A percentile compares a stretch with the other conserved stretches of the same genome.
These are phyloP conservation scores for Oryzias sinensis DNA, from an alignment of 2,797 vertebrate species.

Conservation along the genomic window DNA sequence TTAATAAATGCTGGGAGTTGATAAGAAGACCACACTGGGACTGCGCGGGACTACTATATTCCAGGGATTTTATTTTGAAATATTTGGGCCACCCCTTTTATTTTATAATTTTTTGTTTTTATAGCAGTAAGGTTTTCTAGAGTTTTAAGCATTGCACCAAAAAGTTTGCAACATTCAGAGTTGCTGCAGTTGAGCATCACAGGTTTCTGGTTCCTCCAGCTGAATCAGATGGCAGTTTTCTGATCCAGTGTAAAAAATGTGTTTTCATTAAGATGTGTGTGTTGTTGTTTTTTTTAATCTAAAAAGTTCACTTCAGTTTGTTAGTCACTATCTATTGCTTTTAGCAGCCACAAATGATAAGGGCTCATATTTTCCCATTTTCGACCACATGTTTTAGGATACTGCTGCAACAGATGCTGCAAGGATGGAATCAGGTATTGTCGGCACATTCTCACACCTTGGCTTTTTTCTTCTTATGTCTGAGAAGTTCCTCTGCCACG, in stretches of 20 bases:
- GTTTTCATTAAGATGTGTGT: conserved; percentile 20
- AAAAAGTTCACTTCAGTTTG: conserved; percentile 30
- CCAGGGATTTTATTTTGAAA: too few relatives aligned
- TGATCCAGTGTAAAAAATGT: conserved; percentile 6
- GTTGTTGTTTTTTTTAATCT: conserved; percentile 7
- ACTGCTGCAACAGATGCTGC: conserved; percentile 15
- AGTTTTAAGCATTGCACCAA: conserved; percentile 38
- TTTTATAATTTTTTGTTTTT: too few relatives aligned
- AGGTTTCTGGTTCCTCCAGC: conserved; percentile 66
- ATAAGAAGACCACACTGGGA: conserved; percentile 14
- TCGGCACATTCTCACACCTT: conserved; percentile 12
- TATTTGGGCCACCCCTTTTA: too few relatives aligned
- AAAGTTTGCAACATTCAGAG: conserved; percentile 35
- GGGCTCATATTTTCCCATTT: conserved; percentile 3
- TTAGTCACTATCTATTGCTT: conserved; percentile 21
- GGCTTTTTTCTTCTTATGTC: conserved; percentile 33
- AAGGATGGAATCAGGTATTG: conserved; percentile 31
- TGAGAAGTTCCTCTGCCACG: conserved; percentile 9
- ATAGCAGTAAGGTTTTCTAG: too few relatives aligned
- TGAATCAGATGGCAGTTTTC: conserved; percentile 46
- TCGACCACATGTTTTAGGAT: conserved; percentile 19
- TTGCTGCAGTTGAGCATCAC: conserved; percentile 71
- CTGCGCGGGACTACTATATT: too few relatives aligned
- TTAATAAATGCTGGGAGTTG: conserved; percentile 56
- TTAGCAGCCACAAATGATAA: conserved; percentile 18